A percentile compares a stretch with the other conserved stretches of the same genome.
These are phyloP conservation scores for Palloptera scutellata DNA, from an alignment of 2,888 invertebrate species.

Conservation along the genomic window DNA sequence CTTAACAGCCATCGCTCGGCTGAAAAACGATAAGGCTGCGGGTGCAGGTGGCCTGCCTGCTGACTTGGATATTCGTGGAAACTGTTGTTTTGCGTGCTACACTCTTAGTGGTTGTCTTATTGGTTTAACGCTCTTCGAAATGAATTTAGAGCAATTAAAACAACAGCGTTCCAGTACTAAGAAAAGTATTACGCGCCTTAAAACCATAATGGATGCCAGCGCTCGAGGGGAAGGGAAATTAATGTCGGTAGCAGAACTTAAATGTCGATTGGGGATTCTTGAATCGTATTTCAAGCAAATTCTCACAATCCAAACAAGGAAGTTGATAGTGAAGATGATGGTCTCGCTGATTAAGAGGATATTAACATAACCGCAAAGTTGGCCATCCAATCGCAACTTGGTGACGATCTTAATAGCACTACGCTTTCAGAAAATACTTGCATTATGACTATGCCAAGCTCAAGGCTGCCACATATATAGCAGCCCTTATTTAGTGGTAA, in stretches of 20 bases:
- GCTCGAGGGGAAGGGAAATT: background rate
- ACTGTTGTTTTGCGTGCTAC: too few species aligned
- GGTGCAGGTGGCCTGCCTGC: too few species aligned
- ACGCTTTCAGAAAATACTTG: background rate
- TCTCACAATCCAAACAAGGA: conserved; percentile 10
- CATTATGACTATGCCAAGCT: background rate
- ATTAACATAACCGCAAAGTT: conserved; percentile 16
- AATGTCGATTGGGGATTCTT: conserved; percentile 20
- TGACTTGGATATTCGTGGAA: too few species aligned
- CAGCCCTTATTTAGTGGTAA: background rate
- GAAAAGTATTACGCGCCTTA: conserved; percentile 15
- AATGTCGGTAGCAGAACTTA: conserved; percentile 6
- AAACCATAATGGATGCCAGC: background rate
- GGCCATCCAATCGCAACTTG: conserved; percentile 6
- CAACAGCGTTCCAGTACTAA: background rate
- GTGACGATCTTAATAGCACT: conserved; percentile 6
- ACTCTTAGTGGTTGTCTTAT: too few species aligned
- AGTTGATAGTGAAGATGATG: conserved; percentile 5
- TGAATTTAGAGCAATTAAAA: too few species aligned
- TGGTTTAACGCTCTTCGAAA: too few species aligned
- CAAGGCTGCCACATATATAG: background rate
- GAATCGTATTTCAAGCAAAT: conserved; percentile 23
- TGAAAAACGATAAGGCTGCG: too few species aligned
- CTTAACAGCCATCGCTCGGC: too few species aligned
- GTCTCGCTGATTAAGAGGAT: conserved; percentile 18